Conservation (phyloP, 2,888 invertebrate species). For the Drosophila silvestris region DNA sequence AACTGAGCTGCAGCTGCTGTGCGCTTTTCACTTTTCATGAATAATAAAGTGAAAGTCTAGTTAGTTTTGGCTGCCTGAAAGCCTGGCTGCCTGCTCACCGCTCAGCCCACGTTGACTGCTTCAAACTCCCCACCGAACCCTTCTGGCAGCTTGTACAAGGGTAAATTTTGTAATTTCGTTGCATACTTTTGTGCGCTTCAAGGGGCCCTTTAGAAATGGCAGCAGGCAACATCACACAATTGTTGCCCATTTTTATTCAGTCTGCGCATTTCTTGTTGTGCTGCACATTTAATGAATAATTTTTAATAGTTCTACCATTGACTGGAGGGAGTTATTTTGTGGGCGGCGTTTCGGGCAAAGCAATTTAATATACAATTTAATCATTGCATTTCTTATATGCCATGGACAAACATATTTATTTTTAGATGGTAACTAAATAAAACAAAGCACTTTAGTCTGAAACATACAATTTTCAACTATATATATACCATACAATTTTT, state of each 20-base stretch:
- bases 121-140: slow-evolving; percentile 8
- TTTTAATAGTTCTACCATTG: slow-evolving; percentile 69
- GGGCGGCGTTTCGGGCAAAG: slow-evolving; percentile 6
- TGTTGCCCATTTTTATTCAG: slow-evolving; percentile 64
- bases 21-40: slow-evolving; percentile 77
- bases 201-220: slow-evolving; percentile 44
- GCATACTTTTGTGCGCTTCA: slow-evolving; percentile 68
- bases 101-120: slow-evolving; percentile 45
- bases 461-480: neutral
- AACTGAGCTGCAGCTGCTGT: slow-evolving; percentile 46
- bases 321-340: slow-evolving; percentile 25
- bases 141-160: slow-evolving; percentile 28
- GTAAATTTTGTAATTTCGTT: slow-evolving; percentile 76
- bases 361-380: slow-evolving; percentile 45
- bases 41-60: slow-evolving; percentile 79
- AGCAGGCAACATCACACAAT: slow-evolving; percentile 42
- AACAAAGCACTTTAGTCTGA: neutral
- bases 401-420: neutral
- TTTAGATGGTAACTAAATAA: neutral
- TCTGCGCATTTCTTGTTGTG: slow-evolving; percentile 61
- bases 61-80: slow-evolving; percentile 64
- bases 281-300: slow-evolving; percentile 76
- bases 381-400: slow-evolving; percentile 13
- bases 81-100: slow-evolving; percentile 30
- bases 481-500: neutral